A percentile compares a stretch with the other conserved stretches of the same genome.
phyloP scores from a whole-genome alignment of 1,140 invertebrate species.

The Microplitis mediator region DNA sequence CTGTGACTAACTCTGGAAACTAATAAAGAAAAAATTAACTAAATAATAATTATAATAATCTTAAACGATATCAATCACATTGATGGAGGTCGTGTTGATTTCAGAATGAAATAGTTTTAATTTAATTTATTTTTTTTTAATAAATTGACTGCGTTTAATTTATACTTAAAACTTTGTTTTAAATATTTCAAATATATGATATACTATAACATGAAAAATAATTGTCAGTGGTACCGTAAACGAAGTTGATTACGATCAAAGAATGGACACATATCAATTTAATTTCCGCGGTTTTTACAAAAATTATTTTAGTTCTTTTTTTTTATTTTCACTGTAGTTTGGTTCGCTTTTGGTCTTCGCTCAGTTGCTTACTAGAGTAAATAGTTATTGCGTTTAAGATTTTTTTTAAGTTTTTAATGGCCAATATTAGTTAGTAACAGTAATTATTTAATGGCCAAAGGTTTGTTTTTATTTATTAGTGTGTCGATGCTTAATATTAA shows the following conservation, averaged over 20 bases:
- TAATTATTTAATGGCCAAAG: background rate
- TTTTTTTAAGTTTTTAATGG: background rate
- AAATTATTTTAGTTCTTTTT: background rate
- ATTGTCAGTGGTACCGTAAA: background rate
- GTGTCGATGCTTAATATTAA: too few species aligned
- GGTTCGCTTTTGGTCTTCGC: background rate
- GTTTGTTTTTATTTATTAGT: background rate
- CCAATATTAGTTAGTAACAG: background rate
- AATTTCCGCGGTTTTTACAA: background rate
- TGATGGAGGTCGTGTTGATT: too few species aligned
- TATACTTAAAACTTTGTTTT: too few species aligned
- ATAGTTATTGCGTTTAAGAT: constrained; percentile 1
- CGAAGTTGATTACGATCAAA: background rate
- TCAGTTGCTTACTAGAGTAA: background rate
- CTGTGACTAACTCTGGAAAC: constrained; percentile 38
- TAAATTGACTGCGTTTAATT: background rate
- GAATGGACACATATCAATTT: constrained; percentile 6
- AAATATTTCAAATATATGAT: too few species aligned
- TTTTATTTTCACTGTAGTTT: background rate
- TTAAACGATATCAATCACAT: background rate
- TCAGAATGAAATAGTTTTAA: background rate
- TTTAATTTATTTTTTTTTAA: constrained; percentile 1
- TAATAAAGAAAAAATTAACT: constrained; percentile 3
- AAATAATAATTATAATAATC: background rate
- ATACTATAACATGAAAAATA: too few species aligned